Conservation (phyloP, 2,888 invertebrate species). For the Conomelus anceps region DNA sequence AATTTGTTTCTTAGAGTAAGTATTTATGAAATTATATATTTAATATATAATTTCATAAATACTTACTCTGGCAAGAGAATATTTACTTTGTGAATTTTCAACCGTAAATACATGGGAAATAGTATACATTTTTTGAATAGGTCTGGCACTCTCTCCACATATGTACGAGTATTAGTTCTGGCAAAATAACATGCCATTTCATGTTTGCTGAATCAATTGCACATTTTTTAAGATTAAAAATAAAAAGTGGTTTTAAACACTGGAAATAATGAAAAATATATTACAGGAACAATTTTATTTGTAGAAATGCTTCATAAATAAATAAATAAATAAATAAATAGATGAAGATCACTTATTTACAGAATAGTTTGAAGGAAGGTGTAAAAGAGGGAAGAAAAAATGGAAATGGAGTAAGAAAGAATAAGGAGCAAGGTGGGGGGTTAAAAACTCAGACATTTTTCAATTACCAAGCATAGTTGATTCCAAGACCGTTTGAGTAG, state of each 20-base stretch:
- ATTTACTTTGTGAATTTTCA: no score
- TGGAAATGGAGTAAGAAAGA: background rate
- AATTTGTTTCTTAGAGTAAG: no score
- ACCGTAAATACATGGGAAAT: no score
- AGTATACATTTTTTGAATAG: no score
- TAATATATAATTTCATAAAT: no score
- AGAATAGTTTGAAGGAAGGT: background rate
- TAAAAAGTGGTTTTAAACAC: background rate
- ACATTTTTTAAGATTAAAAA: no score
- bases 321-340: background rate
- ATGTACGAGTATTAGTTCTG: no score
- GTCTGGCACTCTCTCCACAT: no score
- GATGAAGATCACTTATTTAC: background rate
- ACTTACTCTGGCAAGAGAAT: no score
- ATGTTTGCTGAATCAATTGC: no score
- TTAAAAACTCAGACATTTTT: background rate
- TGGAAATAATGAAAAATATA: background rate
- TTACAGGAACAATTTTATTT: background rate
- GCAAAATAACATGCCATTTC: no score
- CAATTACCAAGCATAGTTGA: conserved; percentile 33
- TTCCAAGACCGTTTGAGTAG: conserved; percentile 32
- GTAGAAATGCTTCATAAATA: background rate
- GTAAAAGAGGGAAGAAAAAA: background rate
- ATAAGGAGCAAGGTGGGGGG: background rate
- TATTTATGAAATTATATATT: no score